Percentiles rank a stretch among this genome's conserved stretches.
Evolutionary conservation across 2,888 invertebrate species (phyloP).

Genomic region (Hydraecia micacea): DNA sequence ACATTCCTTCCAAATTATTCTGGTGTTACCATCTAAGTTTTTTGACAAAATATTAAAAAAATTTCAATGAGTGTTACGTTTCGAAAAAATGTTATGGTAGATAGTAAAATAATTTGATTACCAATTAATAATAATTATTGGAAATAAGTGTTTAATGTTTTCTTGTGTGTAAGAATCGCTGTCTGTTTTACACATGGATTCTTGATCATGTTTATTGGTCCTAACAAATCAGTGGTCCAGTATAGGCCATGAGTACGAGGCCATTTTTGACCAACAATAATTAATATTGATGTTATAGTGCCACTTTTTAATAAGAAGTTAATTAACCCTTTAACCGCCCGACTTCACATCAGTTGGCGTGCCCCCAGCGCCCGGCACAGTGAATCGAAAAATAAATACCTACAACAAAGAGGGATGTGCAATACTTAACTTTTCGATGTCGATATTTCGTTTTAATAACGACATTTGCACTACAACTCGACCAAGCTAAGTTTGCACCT

Average conservation of each 20-base stretch:
- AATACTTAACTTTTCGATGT: too few species aligned
- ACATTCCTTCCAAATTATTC: slow-evolving; percentile 53
- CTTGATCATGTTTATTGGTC: neutral
- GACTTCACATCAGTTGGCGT: too few species aligned
- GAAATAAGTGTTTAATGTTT: slow-evolving; percentile 26
- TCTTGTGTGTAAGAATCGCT: neutral
- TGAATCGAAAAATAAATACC: too few species aligned
- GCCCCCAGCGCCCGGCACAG: too few species aligned
- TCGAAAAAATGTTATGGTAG: slow-evolving; percentile 12
- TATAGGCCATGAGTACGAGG: neutral
- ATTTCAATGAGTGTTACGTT: slow-evolving; percentile 9
- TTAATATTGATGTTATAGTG: neutral
- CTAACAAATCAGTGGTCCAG: neutral
- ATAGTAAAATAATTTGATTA: slow-evolving; percentile 41
- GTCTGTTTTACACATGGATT: slow-evolving; percentile 5
- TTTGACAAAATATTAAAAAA: neutral
- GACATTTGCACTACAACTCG: too few species aligned
- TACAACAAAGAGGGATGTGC: too few species aligned
- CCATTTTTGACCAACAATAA: neutral
- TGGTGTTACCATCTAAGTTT: slow-evolving; percentile 29
- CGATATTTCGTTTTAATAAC: too few species aligned
- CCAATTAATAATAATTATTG: slow-evolving; percentile 7
- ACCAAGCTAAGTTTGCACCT: too few species aligned
- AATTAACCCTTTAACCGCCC: too few species aligned
- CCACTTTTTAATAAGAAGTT: neutral